Percentiles rank a stretch among this genome's conserved stretches.
Conservation (phyloP, 2,113 vertebrate species). For the Hippolais icterina region DNA sequence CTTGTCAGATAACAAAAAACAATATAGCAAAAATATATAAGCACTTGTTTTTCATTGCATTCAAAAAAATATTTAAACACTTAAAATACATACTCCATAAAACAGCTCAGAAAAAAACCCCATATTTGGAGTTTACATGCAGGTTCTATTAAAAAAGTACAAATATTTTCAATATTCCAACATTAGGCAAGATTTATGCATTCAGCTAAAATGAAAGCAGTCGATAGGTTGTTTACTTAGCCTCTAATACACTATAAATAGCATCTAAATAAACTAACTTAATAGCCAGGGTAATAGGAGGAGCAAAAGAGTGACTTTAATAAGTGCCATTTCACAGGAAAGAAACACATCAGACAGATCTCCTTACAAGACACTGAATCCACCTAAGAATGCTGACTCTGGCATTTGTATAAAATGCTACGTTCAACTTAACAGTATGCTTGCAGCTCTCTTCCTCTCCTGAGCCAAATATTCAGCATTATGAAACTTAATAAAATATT, state of each 20-base stretch:
- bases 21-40: not conserved
- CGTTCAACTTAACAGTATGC: not conserved
- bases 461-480: not conserved
- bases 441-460: not conserved
- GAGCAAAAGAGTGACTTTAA: not conserved
- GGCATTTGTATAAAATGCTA: not conserved
- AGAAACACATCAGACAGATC: not conserved
- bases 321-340: not conserved
- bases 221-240: not conserved
- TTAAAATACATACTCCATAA: not conserved
- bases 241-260: not conserved
- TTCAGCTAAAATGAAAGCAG: not conserved
- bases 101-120: not conserved
- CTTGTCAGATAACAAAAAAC: not conserved
- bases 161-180: not conserved
- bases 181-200: not conserved
- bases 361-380: not conserved
- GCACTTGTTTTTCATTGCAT: not conserved
- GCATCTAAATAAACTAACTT: not conserved
- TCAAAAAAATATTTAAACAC: not conserved
- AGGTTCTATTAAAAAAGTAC: not conserved
- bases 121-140: not conserved
- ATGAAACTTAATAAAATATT: not conserved
- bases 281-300: not conserved
- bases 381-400: not conserved